Evolutionary conservation across 2,113 vertebrate genomes (phyloP).

Genomic region (Tupaia tana): DNA sequence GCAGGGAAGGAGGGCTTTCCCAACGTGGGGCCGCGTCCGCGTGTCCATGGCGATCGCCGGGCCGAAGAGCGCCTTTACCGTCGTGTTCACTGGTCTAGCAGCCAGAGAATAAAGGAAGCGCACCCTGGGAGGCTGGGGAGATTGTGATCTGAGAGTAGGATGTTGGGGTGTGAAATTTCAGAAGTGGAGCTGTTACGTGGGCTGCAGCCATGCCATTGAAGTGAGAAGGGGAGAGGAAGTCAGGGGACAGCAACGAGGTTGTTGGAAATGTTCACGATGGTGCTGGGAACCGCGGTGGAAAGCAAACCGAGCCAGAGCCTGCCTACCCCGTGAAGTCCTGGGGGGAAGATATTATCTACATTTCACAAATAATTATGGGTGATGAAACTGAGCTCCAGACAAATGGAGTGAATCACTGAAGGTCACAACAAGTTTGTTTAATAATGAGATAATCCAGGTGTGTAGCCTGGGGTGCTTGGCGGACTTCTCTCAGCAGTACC

Average conservation of each 20-base stretch:
- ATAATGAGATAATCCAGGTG: no score
- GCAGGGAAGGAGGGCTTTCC: background rate
- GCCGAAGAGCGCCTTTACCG: background rate
- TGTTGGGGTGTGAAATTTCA: background rate
- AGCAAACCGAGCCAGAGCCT: background rate
- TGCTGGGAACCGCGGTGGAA: background rate
- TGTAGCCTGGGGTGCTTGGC: background rate
- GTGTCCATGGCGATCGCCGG: background rate
- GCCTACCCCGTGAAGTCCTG: background rate
- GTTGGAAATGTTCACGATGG: background rate
- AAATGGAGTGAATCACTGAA: background rate
- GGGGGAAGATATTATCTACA: background rate
- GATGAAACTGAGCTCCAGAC: background rate
- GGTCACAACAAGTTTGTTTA: background rate
- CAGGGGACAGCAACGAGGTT: background rate
- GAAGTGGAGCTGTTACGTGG: background rate
- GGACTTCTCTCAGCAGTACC: background rate
- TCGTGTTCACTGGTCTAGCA: no score
- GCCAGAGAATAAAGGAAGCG: background rate
- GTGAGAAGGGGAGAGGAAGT: background rate
- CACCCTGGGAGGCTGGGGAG: background rate
- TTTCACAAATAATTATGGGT: background rate
- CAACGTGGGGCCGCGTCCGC: fast-evolving
- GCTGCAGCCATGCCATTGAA: background rate
- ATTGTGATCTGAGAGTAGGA: background rate